These are phyloP conservation scores for Helicoverpa assulta DNA, from an alignment of 2,888 invertebrate species.

Conservation along the genomic window DNA sequence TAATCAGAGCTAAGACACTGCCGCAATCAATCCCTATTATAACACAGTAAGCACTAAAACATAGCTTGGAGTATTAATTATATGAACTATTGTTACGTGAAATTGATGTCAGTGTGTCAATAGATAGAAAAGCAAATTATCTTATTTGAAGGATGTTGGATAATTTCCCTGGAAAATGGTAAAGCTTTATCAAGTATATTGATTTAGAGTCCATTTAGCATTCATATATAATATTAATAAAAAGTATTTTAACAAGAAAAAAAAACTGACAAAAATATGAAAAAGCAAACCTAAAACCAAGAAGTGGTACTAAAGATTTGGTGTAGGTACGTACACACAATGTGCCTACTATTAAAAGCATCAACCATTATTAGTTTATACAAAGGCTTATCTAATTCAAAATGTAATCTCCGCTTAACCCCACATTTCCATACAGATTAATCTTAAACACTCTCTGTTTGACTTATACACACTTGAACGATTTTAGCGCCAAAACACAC, in stretches of 20 bases:
- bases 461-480: constrained; percentile 57
- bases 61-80: constrained; percentile 21
- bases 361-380: too few relatives aligned
- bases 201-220: too few relatives aligned
- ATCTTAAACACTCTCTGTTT: constrained; percentile 64
- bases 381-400: constrained; percentile 25
- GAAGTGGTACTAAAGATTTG: too few relatives aligned
- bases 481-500: constrained; percentile 56
- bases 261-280: too few relatives aligned
- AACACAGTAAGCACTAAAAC: constrained; percentile 26
- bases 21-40: constrained; percentile 48
- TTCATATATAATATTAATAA: too few relatives aligned
- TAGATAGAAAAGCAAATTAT: neutral
- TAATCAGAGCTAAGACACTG: constrained; percentile 40
- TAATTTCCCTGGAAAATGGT: too few relatives aligned
- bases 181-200: too few relatives aligned
- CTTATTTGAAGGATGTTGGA: too few relatives aligned
- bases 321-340: too few relatives aligned
- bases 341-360: too few relatives aligned
- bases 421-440: constrained; percentile 68
- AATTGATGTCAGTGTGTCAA: neutral
- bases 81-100: constrained; percentile 6
- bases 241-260: too few relatives aligned
- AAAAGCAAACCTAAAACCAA: too few relatives aligned
- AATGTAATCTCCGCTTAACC: constrained; percentile 22